These are phyloP conservation scores for Alviniconcha marisindica DNA, from an alignment of 1,140 invertebrate genomes.

Conservation along the genomic window DNA sequence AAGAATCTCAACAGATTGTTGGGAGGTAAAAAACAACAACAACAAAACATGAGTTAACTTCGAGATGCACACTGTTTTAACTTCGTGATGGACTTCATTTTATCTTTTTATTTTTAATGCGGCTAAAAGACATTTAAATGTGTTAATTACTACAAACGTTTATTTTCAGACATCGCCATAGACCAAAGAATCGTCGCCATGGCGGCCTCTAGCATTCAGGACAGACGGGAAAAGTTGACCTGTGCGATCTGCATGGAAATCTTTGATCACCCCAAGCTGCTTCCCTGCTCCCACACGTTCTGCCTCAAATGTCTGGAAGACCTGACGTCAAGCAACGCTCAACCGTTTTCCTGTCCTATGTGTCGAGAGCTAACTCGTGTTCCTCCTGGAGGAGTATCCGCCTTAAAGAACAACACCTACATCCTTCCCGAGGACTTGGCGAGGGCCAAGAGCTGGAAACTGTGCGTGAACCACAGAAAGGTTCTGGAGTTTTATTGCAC, in stretches of 20 bases:
- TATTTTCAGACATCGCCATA: too few relatives aligned
- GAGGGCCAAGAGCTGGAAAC: background rate
- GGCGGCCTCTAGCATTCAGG: too few relatives aligned
- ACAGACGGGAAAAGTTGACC: background rate
- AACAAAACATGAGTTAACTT: too few relatives aligned
- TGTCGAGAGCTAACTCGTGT: background rate
- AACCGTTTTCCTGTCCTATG: background rate
- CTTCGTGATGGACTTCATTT: too few relatives aligned
- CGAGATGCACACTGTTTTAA: too few relatives aligned
- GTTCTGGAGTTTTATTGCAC: background rate
- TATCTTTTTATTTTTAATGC: too few relatives aligned
- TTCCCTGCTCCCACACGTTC: slow-evolving; percentile 4
- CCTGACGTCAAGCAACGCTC: background rate
- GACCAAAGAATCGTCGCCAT: too few relatives aligned
- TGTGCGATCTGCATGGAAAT: background rate
- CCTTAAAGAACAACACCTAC: slow-evolving; percentile 4
- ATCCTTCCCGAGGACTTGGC: background rate
- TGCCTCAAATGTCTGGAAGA: background rate
- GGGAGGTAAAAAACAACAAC: too few relatives aligned
- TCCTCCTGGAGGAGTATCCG: background rate
- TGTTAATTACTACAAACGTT: too few relatives aligned
- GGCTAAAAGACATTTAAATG: too few relatives aligned
- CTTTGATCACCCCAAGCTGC: background rate
- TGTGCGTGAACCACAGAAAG: background rate
- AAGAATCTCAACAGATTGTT: too few relatives aligned